These are phyloP conservation scores for Pristionchus mayeri DNA, from an alignment of 2,888 invertebrate species.

Conservation along the genomic window DNA sequence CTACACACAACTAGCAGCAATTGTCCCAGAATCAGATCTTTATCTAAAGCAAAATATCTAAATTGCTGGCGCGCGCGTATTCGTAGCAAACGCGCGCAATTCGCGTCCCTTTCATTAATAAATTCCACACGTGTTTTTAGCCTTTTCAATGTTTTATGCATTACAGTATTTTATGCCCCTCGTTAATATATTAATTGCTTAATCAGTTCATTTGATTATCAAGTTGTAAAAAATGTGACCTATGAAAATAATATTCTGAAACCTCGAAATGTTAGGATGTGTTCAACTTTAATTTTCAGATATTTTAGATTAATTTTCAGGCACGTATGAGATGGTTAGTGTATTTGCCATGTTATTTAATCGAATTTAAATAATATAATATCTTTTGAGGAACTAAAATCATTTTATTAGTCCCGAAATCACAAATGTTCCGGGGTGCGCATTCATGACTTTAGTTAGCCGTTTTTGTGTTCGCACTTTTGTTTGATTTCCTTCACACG, in stretches of 20 bases:
- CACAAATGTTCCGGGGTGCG: background rate
- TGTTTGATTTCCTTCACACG: background rate
- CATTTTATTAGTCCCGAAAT: background rate
- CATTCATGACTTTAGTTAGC: background rate
- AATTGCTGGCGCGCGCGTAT: no score
- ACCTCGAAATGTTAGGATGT: no score
- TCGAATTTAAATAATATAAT: no score
- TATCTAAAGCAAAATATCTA: no score
- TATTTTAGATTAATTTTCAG: background rate
- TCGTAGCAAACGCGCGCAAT: background rate
- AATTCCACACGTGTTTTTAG: background rate
- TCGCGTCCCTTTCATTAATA: background rate
- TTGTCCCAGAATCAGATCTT: no score
- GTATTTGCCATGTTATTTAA: no score
- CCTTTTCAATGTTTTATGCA: no score
- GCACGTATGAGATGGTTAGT: background rate
- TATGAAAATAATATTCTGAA: background rate
- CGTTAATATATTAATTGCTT: background rate
- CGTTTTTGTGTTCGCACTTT: background rate
- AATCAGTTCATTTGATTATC: background rate
- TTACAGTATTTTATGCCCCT: background rate
- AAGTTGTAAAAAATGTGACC: background rate
- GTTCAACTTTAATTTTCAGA: no score
- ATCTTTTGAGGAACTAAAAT: background rate
- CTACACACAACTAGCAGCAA: no score